phyloP scores from a whole-genome alignment of 2,888 invertebrate genomes.

The Myathropa florea region DNA sequence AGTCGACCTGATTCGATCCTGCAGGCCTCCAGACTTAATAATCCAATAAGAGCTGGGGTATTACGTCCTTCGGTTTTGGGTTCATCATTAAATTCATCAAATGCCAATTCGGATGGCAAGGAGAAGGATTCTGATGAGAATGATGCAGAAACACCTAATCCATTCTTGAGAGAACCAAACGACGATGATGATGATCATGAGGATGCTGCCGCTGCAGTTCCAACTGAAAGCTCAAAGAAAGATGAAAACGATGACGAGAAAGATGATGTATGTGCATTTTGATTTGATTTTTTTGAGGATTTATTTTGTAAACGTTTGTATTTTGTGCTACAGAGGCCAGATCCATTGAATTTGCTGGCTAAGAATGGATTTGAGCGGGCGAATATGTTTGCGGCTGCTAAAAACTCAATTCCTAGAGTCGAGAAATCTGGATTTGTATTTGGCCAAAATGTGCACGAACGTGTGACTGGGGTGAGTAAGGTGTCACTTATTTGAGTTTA shows the following conservation, averaged over 20 bases:
- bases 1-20: slow-evolving; percentile 75
- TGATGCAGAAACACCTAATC: slow-evolving; percentile 74
- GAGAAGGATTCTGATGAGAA: slow-evolving; percentile 48
- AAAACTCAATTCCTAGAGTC: slow-evolving; percentile 80
- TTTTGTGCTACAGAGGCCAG: slow-evolving; percentile 74
- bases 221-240: slow-evolving; percentile 50
- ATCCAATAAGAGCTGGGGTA: slow-evolving; percentile 74
- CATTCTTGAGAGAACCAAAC: slow-evolving; percentile 77
- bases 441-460: slow-evolving; percentile 93
- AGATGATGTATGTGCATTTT: slow-evolving; percentile 72
- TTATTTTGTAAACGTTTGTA: background rate
- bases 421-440: slow-evolving; percentile 89
- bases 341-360: slow-evolving; percentile 77
- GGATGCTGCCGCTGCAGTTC: slow-evolving; percentile 36
- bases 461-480: slow-evolving; percentile 85
- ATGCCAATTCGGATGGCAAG: slow-evolving; percentile 72
- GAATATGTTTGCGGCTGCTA: slow-evolving; percentile 78
- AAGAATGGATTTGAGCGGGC: slow-evolving; percentile 79
- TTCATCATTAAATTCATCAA: slow-evolving; percentile 75
- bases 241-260: slow-evolving; percentile 73
- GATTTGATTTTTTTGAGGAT: background rate
- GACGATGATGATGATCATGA: slow-evolving; percentile 73
- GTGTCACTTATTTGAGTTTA: background rate
- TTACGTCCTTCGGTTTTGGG: slow-evolving; percentile 77
- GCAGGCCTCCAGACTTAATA: slow-evolving; percentile 76